Evolutionary conservation across 2,113 vertebrate species (phyloP).

Genomic region (Australoheros scitulus): DNA sequence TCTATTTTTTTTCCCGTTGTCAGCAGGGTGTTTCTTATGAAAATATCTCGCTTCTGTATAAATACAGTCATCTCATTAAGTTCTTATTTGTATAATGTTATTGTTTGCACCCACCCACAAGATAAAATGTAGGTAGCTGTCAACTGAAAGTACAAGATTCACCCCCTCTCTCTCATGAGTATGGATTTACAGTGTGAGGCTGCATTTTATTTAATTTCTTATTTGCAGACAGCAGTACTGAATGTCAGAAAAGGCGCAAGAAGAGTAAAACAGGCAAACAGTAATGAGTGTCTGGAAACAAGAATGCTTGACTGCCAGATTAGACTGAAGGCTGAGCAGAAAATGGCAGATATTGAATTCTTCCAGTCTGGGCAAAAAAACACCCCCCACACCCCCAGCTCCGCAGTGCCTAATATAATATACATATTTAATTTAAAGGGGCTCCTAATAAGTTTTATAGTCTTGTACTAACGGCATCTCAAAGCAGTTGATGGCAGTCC

Average conservation of each 20-base stretch:
- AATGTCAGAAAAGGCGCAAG: neutral
- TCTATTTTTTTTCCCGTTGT: neutral
- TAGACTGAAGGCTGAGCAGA: neutral
- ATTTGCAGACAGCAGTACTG: slow-evolving; percentile 10
- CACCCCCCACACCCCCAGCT: rapidly evolving
- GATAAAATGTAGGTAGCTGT: neutral
- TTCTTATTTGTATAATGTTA: slow-evolving; percentile 2
- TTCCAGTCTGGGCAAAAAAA: neutral
- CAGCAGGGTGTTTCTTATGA: neutral
- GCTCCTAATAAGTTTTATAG: neutral
- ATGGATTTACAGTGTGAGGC: slow-evolving; percentile 24
- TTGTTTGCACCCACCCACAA: neutral
- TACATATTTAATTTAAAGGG: neutral
- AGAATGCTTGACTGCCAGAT: neutral
- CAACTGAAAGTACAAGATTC: neutral
- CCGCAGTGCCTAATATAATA: neutral
- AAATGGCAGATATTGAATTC: neutral
- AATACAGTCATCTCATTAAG: neutral
- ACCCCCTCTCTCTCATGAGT: rapidly evolving
- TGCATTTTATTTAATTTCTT: slow-evolving; percentile 7
- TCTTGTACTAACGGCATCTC: neutral
- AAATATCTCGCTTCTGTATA: neutral
- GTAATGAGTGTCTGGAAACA: neutral
- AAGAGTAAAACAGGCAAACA: neutral
- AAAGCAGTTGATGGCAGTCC: neutral